These are phyloP conservation scores for Coptodon rendalli DNA, from an alignment of 2,113 vertebrate species.

Conservation along the genomic window DNA sequence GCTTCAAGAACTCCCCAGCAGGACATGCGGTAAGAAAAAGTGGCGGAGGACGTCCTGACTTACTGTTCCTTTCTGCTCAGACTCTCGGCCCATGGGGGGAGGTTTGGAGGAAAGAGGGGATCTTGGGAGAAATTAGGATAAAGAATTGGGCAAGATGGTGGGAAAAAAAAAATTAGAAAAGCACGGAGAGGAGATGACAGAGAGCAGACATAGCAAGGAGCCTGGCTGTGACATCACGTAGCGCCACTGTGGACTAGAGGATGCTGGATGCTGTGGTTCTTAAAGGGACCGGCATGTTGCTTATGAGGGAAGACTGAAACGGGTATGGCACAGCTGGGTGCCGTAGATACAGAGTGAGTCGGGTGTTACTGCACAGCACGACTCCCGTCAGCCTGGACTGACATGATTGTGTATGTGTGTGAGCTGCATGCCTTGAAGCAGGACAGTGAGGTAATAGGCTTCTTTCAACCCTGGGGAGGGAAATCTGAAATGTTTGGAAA, in stretches of 20 bases:
- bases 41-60: constrained; percentile 18
- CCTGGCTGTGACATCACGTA: constrained; percentile 53
- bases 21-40: constrained; percentile 29
- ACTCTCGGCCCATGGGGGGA: background rate
- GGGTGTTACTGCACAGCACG: constrained; percentile 55
- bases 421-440: constrained; percentile 14
- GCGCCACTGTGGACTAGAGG: constrained; percentile 47
- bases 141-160: constrained; percentile 15
- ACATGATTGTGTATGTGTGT: constrained; percentile 21
- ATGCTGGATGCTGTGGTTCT: constrained; percentile 62
- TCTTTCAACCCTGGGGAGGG: constrained; percentile 19
- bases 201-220: constrained; percentile 38
- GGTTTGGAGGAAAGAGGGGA: background rate
- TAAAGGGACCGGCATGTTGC: constrained; percentile 54
- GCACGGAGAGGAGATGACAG: constrained; percentile 21
- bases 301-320: constrained; percentile 36
- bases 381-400: constrained; percentile 45
- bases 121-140: constrained; percentile 3
- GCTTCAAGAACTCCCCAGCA: constrained; percentile 19
- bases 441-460: constrained; percentile 63
- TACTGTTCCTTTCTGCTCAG: constrained; percentile 22
- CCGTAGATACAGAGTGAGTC: constrained; percentile 31
- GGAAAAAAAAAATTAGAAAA: background rate
- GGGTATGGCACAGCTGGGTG: constrained; percentile 57
- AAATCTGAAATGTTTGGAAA: constrained; percentile 34